These are phyloP conservation scores for Oscheius onirici DNA, from an alignment of 2,888 invertebrate genomes.

Conservation along the genomic window DNA sequence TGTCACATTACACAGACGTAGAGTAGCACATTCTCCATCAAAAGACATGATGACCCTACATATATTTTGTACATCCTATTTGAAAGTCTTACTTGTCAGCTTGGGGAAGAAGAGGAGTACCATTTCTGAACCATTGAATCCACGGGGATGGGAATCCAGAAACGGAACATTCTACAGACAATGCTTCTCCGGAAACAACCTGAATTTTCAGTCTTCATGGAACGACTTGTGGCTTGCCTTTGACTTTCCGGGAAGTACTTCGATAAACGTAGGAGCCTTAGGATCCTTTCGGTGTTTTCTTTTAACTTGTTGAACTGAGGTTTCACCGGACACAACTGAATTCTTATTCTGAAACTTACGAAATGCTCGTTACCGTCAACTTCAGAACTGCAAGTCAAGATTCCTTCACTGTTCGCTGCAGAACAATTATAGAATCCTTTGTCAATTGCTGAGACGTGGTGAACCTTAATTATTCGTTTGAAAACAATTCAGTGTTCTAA, in stretches of 20 bases:
- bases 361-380: constrained; percentile 35
- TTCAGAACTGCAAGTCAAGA: constrained; percentile 68
- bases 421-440: constrained; percentile 71
- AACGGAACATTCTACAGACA: constrained; percentile 69
- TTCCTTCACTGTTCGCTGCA: constrained; percentile 68
- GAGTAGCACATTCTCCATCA: constrained; percentile 70
- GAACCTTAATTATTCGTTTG: constrained; percentile 52
- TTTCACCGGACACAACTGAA: constrained; percentile 31
- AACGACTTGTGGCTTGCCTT: constrained; percentile 36
- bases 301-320: constrained; percentile 45
- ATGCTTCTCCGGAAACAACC: constrained; percentile 55
- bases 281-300: constrained; percentile 53
- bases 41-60: constrained; percentile 61
- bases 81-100: constrained; percentile 40
- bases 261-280: constrained; percentile 63
- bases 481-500: constrained; percentile 15
- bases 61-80: background rate
- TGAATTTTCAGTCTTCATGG: constrained; percentile 23
- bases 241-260: constrained; percentile 64
- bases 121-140: constrained; percentile 67
- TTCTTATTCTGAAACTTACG: too few species aligned
- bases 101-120: constrained; percentile 59
- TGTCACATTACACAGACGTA: constrained; percentile 56
- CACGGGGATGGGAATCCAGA: constrained; percentile 65
- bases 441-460: constrained; percentile 65